Evolutionary conservation across 2,113 vertebrate species (phyloP), one percentile per base, ranked within the genome.

Genomic region (Hyperoodon ampullatus): DNA sequence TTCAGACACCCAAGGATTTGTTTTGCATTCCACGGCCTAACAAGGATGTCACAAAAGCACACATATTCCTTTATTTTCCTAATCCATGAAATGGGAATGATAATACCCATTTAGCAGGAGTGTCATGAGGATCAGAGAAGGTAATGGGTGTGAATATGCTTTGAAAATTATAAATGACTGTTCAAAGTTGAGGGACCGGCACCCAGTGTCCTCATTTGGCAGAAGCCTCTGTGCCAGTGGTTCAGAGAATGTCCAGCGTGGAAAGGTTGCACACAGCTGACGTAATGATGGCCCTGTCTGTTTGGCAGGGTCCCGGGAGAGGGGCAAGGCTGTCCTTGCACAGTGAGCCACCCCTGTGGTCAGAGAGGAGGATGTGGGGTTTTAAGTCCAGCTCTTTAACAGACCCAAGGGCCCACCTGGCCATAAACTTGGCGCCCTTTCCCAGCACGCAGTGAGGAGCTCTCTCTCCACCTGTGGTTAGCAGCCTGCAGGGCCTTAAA

Each of bases 401-500:
- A 83, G 88, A 80, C 75, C 65, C 21, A 8, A 70, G 19, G 30
- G 16, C 61, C 65, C 28, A 3, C 47, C 63, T 14, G 50, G 61
- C 58, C 66, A 30, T 44, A 2, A 15, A 19, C 33, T 44, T 16
- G 71, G 26, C 13, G 35, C 26, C 26, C 50, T 85, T 28, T 70
- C 77, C 0, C 1, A n/a, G 42, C 33, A 0, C 2, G 0, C 74
- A 60, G 21, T 16, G 14, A 90, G 42, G 86, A 90, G 55, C 80
- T 78, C 81, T 2, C 53, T 63, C 30, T 15, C 12, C 16, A 50
- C 50, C 77, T 85, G 66, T 16, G 61, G 66, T 63, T 77, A 85
- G 71, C 89, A 92, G 85, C 55, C 86, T 23, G 53, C 8, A 16
- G n/a, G 74, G 58, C 82, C 55, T 97, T 98, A 97, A 95, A 98